Evolutionary conservation across 2,888 invertebrate genomes (phyloP).

Genomic region (Strigamia crassipes): DNA sequence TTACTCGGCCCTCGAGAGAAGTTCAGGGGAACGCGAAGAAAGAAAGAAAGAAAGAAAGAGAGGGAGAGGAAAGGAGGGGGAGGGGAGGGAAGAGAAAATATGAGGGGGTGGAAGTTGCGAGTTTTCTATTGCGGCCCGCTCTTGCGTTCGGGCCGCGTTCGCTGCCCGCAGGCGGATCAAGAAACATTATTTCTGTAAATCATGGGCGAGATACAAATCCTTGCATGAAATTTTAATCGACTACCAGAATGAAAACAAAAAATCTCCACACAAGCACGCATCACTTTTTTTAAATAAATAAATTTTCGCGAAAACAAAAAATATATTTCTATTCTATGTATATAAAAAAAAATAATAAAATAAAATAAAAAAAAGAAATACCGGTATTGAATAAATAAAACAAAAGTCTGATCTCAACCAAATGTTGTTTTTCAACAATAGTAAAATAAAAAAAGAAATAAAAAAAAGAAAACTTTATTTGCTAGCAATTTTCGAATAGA

Average conservation of each 20-base stretch:
- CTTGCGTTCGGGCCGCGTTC: constrained; percentile 23
- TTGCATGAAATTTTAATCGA: constrained; percentile 40
- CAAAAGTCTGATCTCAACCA: not conserved
- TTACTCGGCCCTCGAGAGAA: constrained; percentile 40
- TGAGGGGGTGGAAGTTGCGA: constrained; percentile 24
- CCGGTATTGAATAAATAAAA: not conserved
- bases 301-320: not conserved
- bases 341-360: not conserved
- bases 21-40: not conserved
- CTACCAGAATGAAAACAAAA: not conserved
- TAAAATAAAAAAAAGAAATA: not conserved
- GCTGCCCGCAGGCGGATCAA: constrained; percentile 33
- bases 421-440: not conserved
- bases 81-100: not conserved
- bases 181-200: constrained; percentile 36
- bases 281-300: not conserved
- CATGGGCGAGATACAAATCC: constrained; percentile 42
- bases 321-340: not conserved
- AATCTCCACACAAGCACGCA: constrained; percentile 12
- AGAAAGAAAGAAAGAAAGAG: not conserved
- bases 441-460: not conserved
- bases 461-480: not conserved
- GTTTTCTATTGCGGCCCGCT: constrained; percentile 33
- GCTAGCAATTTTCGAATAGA: not conserved
- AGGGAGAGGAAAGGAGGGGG: not conserved